Base-by-base conservation (phyloP, 2,113 vertebrate species). In the Menidia beryllina region DNA sequence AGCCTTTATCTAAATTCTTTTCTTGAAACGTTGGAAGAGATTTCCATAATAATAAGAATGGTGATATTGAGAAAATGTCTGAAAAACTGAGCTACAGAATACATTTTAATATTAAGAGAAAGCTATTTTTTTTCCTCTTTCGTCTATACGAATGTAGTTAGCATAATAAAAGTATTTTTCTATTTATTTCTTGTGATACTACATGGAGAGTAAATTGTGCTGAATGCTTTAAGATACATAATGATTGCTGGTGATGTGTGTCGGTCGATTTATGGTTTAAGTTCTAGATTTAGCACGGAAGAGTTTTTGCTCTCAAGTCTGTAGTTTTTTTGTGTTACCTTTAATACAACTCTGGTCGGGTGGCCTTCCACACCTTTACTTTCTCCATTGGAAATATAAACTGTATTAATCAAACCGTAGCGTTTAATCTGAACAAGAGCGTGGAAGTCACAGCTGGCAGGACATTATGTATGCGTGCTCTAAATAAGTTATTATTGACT, bases 401-500 rank as follows among this genome's bases (percentile, higher is more conserved):
- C 10, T 1, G 30, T 34, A 10, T 5, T 34, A 34, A 34, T 34
- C 30, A 34, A 34, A 34, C 30, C 10, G 30, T 34, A 34, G 30
- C 30, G 10, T 34, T 34, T 34, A 34, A 34, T 34, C 30, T 34
- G 43, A 52, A 39, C 56, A 30, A 13, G 41, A 62, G 27, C 1
- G 21, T 53, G n/a, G 21, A 62, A 56, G 47, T 24, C 51, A 7
- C 24, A 57, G 65, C 47, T 64, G 38, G 43, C 36, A 60, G 65
- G 39, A 53, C n/a, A 26, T 45, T 36, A 65, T 48, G 34, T 17
- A 52, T 43, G 38, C 34, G 10, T 53, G 36, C 64, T 45, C 76
- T 50, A 63, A 21, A 75, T 50, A 58, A 76, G 24, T 65, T 45
- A 83, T 60, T 43, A 39, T 13, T 65, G 56, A 64, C 57, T 56